phyloP scores from a whole-genome alignment of 2,797 vertebrate genomes.

The Xiphorhynchus erythropygius region DNA sequence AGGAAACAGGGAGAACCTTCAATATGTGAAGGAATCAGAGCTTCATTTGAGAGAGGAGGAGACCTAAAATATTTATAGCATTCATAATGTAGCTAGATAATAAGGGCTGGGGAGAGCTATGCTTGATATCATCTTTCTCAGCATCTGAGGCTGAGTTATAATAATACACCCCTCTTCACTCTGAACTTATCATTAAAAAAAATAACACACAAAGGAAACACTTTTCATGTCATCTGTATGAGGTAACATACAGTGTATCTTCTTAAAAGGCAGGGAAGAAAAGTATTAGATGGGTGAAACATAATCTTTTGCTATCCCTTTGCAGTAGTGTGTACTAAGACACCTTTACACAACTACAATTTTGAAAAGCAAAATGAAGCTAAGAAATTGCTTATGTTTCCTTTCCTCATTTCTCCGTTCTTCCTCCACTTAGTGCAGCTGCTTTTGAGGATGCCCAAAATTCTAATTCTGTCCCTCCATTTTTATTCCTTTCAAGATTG shows the following conservation, averaged over 20 bases:
- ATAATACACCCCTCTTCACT: background rate
- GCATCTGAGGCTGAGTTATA: background rate
- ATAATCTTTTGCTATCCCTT: background rate
- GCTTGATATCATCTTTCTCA: background rate
- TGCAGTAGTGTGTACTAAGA: background rate
- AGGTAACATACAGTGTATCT: background rate
- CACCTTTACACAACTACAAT: background rate
- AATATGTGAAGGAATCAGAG: background rate
- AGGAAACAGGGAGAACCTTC: background rate
- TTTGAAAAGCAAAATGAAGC: background rate
- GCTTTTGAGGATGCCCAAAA: background rate
- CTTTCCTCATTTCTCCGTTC: background rate
- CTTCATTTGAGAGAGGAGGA: background rate
- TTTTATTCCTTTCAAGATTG: background rate
- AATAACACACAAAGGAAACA: background rate
- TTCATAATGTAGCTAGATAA: background rate
- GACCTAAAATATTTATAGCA: background rate
- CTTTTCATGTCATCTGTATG: background rate
- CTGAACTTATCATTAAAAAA: background rate
- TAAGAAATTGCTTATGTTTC: background rate
- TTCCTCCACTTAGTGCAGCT: background rate
- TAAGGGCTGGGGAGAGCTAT: background rate
- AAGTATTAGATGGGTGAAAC: background rate
- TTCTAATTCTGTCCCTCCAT: background rate
- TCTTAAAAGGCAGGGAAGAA: background rate